Evolutionary conservation across 2,888 invertebrate species (phyloP).

Genomic region (Aricia artaxerxes): DNA sequence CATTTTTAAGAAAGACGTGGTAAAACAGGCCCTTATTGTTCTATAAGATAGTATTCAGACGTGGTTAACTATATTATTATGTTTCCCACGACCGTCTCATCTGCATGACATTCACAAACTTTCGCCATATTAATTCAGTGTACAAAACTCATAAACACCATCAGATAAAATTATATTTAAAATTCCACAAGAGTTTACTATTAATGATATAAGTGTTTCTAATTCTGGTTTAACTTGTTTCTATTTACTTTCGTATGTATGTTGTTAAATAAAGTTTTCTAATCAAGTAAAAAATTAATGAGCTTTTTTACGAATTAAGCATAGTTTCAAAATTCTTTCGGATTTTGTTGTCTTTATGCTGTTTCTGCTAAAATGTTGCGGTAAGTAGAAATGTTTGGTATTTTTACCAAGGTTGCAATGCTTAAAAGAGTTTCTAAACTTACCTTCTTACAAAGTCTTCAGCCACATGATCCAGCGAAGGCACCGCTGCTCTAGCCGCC

Average conservation of each 20-base stretch:
- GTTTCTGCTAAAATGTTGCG: too few species aligned
- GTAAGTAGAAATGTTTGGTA: too few species aligned
- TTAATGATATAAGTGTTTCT: not conserved
- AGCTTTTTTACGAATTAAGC: not conserved
- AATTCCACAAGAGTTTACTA: not conserved
- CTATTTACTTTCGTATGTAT: not conserved
- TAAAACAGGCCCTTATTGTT: not conserved
- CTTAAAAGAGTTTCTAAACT: conserved; percentile 29
- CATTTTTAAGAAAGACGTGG: too few species aligned
- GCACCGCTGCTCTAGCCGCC: conserved; percentile 88
- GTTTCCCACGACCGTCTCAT: conserved; percentile 1
- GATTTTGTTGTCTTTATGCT: not conserved
- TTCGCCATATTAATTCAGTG: not conserved
- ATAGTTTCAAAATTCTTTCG: not conserved
- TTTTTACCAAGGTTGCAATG: too few species aligned
- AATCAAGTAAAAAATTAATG: not conserved
- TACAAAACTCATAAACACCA: not conserved
- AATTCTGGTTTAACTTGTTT: conserved; percentile 2
- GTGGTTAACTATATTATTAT: not conserved
- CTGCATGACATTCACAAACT: conserved; percentile 11
- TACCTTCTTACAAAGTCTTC: conserved; percentile 87
- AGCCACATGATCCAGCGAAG: conserved; percentile 86
- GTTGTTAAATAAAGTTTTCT: not conserved
- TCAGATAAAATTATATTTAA: not conserved
- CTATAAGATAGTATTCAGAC: not conserved